Conservation (phyloP, 2,888 invertebrate genomes). For the Lymantria dispar region DNA sequence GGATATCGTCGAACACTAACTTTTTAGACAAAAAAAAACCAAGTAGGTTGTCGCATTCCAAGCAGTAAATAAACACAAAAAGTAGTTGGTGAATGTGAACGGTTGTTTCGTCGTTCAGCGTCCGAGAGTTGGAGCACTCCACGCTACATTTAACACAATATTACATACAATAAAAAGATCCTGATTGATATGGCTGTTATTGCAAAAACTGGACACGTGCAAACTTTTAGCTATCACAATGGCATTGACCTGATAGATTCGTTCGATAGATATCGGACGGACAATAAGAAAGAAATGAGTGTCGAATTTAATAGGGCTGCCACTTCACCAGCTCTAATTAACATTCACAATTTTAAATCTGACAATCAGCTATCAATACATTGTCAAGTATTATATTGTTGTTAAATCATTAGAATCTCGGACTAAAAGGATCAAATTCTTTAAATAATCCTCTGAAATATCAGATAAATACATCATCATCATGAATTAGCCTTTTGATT, state of each 20-base stretch:
- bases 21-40: too few species aligned
- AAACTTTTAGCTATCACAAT: constrained; percentile 39
- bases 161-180: constrained; percentile 24
- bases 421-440: too few species aligned
- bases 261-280: constrained; percentile 41
- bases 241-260: constrained; percentile 45
- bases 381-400: too few species aligned
- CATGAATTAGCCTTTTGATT: too few species aligned
- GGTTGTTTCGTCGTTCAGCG: constrained; percentile 9
- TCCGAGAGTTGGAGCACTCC: constrained; percentile 2
- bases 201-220: constrained; percentile 39
- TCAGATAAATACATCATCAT: too few species aligned
- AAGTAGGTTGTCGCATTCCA: background rate
- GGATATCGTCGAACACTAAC: too few species aligned
- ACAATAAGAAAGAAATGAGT: constrained; percentile 34
- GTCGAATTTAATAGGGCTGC: constrained; percentile 25
- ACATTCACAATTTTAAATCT: too few species aligned
- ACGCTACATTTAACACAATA: background rate
- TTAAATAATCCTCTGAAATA: too few species aligned
- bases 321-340: constrained; percentile 3
- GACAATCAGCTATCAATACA: too few species aligned
- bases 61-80: background rate
- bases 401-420: too few species aligned
- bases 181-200: constrained; percentile 30
- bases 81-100: constrained; percentile 12